Base-by-base conservation (phyloP, 2,113 vertebrate genomes). In the Rostratula benghalensis region DNA sequence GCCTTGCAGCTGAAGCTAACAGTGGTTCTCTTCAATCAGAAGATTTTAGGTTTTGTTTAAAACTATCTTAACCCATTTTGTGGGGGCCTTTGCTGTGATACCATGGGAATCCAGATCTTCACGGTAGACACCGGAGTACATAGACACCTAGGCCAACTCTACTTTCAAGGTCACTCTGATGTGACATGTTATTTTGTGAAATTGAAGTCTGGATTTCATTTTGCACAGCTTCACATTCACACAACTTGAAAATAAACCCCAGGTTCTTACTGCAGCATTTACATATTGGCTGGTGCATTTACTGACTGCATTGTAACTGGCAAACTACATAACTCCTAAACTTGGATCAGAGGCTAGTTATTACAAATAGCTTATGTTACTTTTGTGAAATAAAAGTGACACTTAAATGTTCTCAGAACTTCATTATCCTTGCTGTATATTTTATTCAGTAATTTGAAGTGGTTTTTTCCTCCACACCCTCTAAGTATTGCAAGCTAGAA, bases 151-250 rank as follows among this genome's bases (percentile, higher is more conserved):
- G 8, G 3, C 5, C 81, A 60, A 39, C 54, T 61, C 54, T 23
- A 10, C 11, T 59, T 6, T 28, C 17, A 37, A 27, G 30, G 39
- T 22, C 65, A 5, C 24, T 10, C 31, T 2, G 1, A 6, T 3
- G 5, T 61, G 35, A 78, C 45, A 23, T 13, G 9, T 23, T n/a
- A 8, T 23, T n/a, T 17, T 21, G 48, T 19, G 27, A 43, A 11
- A 4, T 23, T 23, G 51, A 33, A 69, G 6, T 24, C 68, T 27
- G 48, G 48, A 10, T 41, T 22, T 27, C 17, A n/a, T 51, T 17
- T 24, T 46, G 5, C 28, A 14, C 10, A 51, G 2, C 19, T 25
- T 33, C 1, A 0, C 39, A 59, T 1, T 0, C 12, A 12, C 6
- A 14, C 13, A n/a, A 23, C 23, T 27, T 2, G 1, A 45, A 19